Conservation (phyloP, 2,797 vertebrate species). For the Balearica regulorum region DNA sequence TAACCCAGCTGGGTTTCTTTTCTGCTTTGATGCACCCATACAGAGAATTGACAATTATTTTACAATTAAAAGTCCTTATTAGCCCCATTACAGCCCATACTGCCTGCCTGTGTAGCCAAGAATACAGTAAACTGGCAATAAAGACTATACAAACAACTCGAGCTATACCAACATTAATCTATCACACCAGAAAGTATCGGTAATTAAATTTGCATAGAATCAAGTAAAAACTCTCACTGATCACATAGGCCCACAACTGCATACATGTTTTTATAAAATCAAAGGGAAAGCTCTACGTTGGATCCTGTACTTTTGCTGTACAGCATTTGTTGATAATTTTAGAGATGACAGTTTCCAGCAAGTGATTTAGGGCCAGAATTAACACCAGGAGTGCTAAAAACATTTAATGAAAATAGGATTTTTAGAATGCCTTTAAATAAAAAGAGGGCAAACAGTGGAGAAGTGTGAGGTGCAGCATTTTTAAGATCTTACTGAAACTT, state of each 20-base stretch:
- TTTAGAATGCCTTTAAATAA: not conserved
- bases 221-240: not conserved
- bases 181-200: not conserved
- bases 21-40: not conserved
- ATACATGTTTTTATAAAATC: not conserved
- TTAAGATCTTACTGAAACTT: not conserved
- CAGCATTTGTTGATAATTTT: not conserved
- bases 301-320: not conserved
- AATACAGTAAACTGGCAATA: not conserved
- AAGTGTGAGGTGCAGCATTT: not conserved
- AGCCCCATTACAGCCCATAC: not conserved
- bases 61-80: not conserved
- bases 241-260: not conserved
- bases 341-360: not conserved
- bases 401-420: not conserved
- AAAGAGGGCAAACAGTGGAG: not conserved
- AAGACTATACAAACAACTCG: not conserved
- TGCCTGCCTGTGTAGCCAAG: not conserved
- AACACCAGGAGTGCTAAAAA: not conserved
- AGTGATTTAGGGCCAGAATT: not conserved
- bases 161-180: not conserved
- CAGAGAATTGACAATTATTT: constrained; percentile 20
- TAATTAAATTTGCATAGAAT: not conserved
- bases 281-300: not conserved
- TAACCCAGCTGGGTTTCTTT: not conserved